Conservation (phyloP, 2,888 invertebrate genomes). For the Drosophila formosana region DNA sequence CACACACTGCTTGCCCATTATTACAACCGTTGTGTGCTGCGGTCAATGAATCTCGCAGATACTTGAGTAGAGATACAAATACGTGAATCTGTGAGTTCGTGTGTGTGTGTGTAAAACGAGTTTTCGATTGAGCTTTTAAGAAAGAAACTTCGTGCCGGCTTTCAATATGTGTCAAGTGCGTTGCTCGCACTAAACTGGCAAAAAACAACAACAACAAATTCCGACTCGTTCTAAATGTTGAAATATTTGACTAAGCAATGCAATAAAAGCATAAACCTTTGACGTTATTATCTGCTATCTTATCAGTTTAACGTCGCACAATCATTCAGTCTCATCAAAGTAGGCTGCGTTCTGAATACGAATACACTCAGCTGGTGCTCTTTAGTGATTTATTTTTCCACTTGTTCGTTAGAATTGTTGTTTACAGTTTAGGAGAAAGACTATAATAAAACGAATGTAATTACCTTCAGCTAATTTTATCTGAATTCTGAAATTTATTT, state of each 20-base stretch:
- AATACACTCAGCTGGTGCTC: not conserved
- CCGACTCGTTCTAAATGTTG: constrained; percentile 29
- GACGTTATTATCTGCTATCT: constrained; percentile 38
- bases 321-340: constrained; percentile 14
- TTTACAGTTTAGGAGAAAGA: not conserved
- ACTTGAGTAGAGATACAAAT: constrained; percentile 19
- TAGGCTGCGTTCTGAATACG: constrained; percentile 18
- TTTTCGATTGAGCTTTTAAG: constrained; percentile 49
- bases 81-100: constrained; percentile 6
- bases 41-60: constrained; percentile 59
- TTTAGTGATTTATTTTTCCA: not conserved
- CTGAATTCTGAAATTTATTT: not conserved
- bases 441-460: constrained; percentile 4
- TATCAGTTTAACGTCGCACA: constrained; percentile 37
- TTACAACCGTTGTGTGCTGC: constrained; percentile 31
- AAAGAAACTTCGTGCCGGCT: constrained; percentile 45
- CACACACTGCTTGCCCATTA: constrained; percentile 39
- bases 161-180: constrained; percentile 71
- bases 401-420: not conserved
- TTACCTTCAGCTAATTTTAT: constrained; percentile 12
- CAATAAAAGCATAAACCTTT: constrained; percentile 22
- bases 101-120: constrained; percentile 42
- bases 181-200: constrained; percentile 36
- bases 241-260: constrained; percentile 28
- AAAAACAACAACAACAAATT: constrained; percentile 29